Conservation (phyloP, 2,888 invertebrate species). For the Epiblema foenella region DNA sequence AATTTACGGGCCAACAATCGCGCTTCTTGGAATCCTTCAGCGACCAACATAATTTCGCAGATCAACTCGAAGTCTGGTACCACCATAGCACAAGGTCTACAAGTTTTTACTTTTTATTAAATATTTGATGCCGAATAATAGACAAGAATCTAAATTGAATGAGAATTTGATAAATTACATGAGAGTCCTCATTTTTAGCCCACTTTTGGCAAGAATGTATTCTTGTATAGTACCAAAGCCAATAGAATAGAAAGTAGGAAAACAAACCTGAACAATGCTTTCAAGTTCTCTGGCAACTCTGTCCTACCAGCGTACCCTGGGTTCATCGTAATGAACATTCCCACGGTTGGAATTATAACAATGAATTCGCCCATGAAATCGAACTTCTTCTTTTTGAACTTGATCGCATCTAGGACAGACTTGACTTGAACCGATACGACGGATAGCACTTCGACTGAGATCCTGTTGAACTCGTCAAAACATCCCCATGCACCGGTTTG, state of each 20-base stretch:
- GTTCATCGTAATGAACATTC: conserved; percentile 98
- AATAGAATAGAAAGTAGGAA: neutral
- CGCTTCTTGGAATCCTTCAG: conserved; percentile 97
- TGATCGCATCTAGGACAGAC: conserved; percentile 93
- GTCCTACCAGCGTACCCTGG: conserved; percentile 97
- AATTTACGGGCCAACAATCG: conserved; percentile 95
- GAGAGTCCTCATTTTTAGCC: too few relatives aligned
- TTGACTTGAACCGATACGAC: conserved; percentile 98
- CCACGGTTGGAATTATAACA: conserved; percentile 89
- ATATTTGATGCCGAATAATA: too few relatives aligned
- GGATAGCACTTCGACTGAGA: conserved; percentile 96
- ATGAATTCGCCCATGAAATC: conserved; percentile 94
- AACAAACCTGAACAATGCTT: conserved; percentile 86
- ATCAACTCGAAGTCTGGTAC: conserved; percentile 98
- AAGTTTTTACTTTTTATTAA: conserved; percentile 14
- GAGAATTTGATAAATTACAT: too few relatives aligned
- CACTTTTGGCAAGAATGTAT: too few relatives aligned
- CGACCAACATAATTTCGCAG: conserved; percentile 98
- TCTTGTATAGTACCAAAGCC: neutral
- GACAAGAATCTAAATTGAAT: neutral
- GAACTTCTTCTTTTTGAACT: conserved; percentile 91
- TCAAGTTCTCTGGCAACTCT: conserved; percentile 93
- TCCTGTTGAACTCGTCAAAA: conserved; percentile 98
- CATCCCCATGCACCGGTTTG: conserved; percentile 99
- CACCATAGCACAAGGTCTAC: conserved; percentile 98